Base-by-base conservation (phyloP, 2,797 vertebrate species). In the Anomalospiza imberbis region DNA sequence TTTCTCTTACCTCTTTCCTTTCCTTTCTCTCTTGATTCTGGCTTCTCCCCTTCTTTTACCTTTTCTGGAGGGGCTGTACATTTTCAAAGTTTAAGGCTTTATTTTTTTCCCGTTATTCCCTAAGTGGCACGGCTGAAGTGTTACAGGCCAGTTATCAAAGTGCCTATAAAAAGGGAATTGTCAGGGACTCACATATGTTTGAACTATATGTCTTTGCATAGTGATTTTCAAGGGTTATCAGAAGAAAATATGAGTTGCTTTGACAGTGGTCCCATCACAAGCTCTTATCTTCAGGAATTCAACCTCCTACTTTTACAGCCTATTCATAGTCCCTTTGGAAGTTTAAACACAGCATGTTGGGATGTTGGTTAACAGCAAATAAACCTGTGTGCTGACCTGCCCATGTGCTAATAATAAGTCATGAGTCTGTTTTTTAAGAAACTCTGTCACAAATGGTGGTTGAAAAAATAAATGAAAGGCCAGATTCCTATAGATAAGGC, bases 401-500 rank as follows among this genome's bases (percentile, higher is more conserved):
- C 95, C 94, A 95, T 97, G 88, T 96, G 95, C 94, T 97, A 96
- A 94, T 96, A 96, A 97, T 93, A 96, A 97, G 89, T 90, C 85
- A 91, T 22, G 82, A 96, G 85, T 70, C 94, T 96, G 94, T 85
- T 96, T 96, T 89, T 94, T 91, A 90, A 95, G 85, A 88, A 95
- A 86, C 55, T 89, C 84, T 95, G 94, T 95, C 94, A 95, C 82
- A 91, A 97, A 91, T 42, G 60, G 87, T 95, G 91, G 91, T 95
- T 95, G 92, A 89, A 95, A 94, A 96, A 94, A 93, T 92, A 97
- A 96, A 97, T 92, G 94, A 93, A 90, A 4, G 62, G 63, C 85
- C 6, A 31, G 92, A 93, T 95, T 94, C 92, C 91, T 95, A 81
- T 48, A 89, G 93, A 93, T 95, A 95, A 95, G 93, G 84, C 94